Evolutionary conservation across 2,113 vertebrate genomes (phyloP).

Genomic region (Vulpes lagopus): DNA sequence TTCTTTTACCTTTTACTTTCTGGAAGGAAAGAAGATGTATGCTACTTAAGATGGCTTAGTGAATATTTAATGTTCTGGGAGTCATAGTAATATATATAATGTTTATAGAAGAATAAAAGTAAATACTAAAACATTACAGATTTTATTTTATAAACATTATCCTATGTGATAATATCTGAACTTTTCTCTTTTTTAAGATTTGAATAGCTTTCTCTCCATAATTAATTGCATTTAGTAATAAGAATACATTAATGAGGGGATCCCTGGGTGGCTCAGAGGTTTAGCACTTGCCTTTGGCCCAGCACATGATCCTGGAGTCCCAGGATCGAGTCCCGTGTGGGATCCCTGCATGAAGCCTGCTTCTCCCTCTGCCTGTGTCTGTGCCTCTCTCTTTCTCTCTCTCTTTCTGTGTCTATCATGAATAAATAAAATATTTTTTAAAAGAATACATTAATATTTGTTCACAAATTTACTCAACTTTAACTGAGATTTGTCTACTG

Average conservation of each 20-base stretch:
- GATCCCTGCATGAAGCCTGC: no score
- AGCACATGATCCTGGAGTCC: no score
- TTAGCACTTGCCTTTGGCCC: no score
- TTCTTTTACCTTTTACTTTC: neutral
- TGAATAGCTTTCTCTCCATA: neutral
- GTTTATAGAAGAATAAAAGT: neutral
- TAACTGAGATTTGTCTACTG: neutral
- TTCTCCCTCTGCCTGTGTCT: no score
- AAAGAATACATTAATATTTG: constrained; percentile 1
- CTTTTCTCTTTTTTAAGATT: neutral
- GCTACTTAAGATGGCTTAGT: neutral
- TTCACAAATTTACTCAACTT: neutral
- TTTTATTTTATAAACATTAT: neutral
- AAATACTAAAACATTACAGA: neutral
- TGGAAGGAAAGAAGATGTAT: neutral
- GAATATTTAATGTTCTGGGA: neutral
- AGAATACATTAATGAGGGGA: neutral
- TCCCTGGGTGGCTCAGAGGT: no score
- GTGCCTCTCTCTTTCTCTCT: no score
- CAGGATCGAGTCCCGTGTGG: no score
- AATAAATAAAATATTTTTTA: no score
- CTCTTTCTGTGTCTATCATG: no score
- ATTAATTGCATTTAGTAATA: neutral
- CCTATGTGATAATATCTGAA: neutral
- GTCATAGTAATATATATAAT: neutral